Evolutionary conservation across 2,113 vertebrate species (phyloP), one percentile per base, ranked within the genome.

Genomic region (Trichomycterus rosablanca): DNA sequence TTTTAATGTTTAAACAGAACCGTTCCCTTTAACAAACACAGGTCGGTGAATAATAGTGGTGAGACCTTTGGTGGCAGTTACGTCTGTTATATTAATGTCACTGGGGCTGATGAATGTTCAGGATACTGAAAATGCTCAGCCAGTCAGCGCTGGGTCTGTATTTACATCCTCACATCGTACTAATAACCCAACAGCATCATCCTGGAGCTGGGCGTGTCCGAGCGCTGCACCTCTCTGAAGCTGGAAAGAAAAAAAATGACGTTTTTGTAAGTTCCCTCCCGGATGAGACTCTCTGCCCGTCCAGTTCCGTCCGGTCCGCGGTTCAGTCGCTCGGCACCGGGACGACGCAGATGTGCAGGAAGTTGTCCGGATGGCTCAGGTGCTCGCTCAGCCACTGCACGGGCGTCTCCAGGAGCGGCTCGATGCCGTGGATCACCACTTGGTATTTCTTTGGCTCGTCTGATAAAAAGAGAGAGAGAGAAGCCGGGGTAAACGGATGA

Each of bases 361-460:
- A 99, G 84, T 97, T 99, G 89, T 99, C 95, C 0, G 95, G 95
- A 78, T 99, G 92, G 82, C 96, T 98, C 78, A 98, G 92, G 81
- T 99, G 94, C 76, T 98, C 96, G 1, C 96, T 97, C 70, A 99
- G 88, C 96, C 96, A 99, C 77, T 99, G 96, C 49, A 99, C 35
- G 60, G 96, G 96, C 6, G 96, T 97, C 82, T 98, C 95, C 84
- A 99, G 80, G 84, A 97, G 85, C 5, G 96, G 95, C 58, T 98
- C 95, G 55, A 99, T 99, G 50, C 96, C 96, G 62, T 99, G 96
- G 81, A 98, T 90, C 87, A 99, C 83, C 66, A 97, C 90, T 86
- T 96, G 93, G 81, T 87, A 91, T 75, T 87, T 91, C 81, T 90
- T 94, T 75, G 82, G 85, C 71, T 89, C 91, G 81, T 93, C 96